phyloP scores from a whole-genome alignment of 2,113 vertebrate genomes.

The Antechinus flavipes region DNA sequence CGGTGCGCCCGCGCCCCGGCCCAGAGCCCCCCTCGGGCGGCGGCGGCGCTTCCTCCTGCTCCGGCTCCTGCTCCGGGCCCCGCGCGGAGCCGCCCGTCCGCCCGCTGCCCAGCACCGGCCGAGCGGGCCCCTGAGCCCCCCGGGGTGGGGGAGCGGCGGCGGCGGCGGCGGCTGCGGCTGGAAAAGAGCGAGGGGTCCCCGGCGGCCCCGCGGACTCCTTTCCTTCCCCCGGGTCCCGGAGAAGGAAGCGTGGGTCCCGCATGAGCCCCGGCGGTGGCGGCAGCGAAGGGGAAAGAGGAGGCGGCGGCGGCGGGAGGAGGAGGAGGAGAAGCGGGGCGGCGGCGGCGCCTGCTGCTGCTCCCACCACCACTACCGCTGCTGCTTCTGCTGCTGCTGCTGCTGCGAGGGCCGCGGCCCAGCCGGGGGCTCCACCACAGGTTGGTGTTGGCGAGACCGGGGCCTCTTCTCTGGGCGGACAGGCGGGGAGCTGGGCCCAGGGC shows the following conservation, averaged over 20 bases:
- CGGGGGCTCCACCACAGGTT: slow-evolving; percentile 66
- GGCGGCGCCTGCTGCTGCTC: not conserved
- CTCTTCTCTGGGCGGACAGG: not conserved
- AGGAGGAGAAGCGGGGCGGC: slow-evolving; percentile 64
- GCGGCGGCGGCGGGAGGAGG: slow-evolving; percentile 74
- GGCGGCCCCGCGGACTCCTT: slow-evolving; percentile 35
- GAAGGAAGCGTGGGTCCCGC: slow-evolving; percentile 78
- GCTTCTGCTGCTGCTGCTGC: not conserved
- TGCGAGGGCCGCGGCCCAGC: slow-evolving; percentile 66
- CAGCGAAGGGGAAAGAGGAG: slow-evolving; percentile 75
- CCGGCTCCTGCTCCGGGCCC: slow-evolving; percentile 34
- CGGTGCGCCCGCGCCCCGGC: slow-evolving; percentile 39
- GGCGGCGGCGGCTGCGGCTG: slow-evolving; percentile 56
- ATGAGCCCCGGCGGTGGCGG: slow-evolving; percentile 81
- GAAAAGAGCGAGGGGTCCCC: slow-evolving; percentile 21
- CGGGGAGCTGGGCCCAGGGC: not conserved
- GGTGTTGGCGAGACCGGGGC: slow-evolving; percentile 52
- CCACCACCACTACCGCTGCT: not conserved
- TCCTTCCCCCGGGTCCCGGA: slow-evolving; percentile 50
- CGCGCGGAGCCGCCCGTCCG: slow-evolving; percentile 4
- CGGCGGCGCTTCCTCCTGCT: slow-evolving; percentile 48
- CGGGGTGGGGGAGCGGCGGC: slow-evolving; percentile 30
- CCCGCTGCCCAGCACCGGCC: slow-evolving; percentile 37
- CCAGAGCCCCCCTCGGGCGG: slow-evolving; percentile 40
- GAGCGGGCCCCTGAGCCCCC: slow-evolving; percentile 25